Evolutionary conservation across 2,888 invertebrate genomes (phyloP).

Genomic region (Monopis laevigella): DNA sequence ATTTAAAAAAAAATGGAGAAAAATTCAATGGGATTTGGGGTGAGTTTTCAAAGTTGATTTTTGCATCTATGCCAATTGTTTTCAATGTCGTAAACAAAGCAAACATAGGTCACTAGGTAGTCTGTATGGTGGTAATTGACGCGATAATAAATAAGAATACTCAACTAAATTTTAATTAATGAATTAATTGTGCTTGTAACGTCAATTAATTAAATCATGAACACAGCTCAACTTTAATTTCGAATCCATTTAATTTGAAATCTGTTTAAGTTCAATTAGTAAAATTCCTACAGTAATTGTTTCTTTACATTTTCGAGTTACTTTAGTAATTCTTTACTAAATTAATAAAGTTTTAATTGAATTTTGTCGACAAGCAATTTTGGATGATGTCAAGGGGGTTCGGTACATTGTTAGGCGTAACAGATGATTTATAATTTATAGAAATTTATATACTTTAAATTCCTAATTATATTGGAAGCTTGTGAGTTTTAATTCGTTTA

Average conservation of each 20-base stretch:
- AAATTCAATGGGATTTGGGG: too few relatives aligned
- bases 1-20: too few relatives aligned
- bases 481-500: background rate
- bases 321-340: slow-evolving; percentile 43
- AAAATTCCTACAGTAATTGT: slow-evolving; percentile 10
- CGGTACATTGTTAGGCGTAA: slow-evolving; percentile 15
- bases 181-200: too few relatives aligned
- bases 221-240: too few relatives aligned
- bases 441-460: background rate
- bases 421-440: slow-evolving; percentile 1
- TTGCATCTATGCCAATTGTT: too few relatives aligned
- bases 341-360: slow-evolving; percentile 66
- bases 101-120: too few relatives aligned
- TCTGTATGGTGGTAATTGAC: too few relatives aligned
- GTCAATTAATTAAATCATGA: too few relatives aligned
- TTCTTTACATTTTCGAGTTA: slow-evolving; percentile 5
- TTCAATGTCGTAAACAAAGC: too few relatives aligned
- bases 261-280: slow-evolving; percentile 2
- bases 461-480: background rate
- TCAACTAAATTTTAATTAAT: too few relatives aligned
- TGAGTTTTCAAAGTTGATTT: too few relatives aligned
- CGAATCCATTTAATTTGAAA: slow-evolving; percentile 3
- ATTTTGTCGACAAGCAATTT: slow-evolving; percentile 49
- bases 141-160: too few relatives aligned
- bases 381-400: slow-evolving; percentile 34